Evolutionary conservation across 2,113 vertebrate genomes (phyloP).

Genomic region (Mastomys natalensis): DNA sequence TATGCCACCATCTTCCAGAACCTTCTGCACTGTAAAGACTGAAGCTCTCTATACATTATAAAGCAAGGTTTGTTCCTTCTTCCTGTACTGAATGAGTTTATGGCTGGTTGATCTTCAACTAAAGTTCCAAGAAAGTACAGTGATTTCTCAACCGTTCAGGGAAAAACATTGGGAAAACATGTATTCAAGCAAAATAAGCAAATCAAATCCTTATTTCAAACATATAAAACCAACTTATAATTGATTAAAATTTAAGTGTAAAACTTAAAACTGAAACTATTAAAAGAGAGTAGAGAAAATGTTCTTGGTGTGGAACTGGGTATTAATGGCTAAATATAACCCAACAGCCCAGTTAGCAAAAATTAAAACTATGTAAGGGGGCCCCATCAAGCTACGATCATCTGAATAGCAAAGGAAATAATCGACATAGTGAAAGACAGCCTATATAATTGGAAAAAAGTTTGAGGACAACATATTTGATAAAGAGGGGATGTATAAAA

Average conservation of each 20-base stretch:
- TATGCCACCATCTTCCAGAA: not conserved
- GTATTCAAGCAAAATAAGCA: not conserved
- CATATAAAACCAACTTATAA: not conserved
- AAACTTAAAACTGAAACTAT: not conserved
- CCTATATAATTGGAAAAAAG: not conserved
- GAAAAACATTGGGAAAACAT: not conserved
- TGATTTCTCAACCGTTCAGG: not conserved
- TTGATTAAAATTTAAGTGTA: not conserved
- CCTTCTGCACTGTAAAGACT: not conserved
- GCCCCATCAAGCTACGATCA: not conserved
- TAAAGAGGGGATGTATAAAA: not conserved
- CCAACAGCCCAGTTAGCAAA: not conserved
- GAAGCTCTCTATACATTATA: not conserved
- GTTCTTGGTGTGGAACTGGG: not conserved
- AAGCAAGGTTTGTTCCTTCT: not conserved
- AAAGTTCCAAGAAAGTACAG: not conserved
- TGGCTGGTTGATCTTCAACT: not conserved
- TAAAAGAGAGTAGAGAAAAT: not conserved
- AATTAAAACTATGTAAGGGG: not conserved
- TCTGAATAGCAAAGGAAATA: not conserved
- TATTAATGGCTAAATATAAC: not conserved
- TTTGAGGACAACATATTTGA: not conserved
- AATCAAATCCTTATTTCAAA: not conserved
- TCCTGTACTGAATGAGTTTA: not conserved
- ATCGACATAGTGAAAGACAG: not conserved